phyloP scores from a whole-genome alignment of 2,797 vertebrate species.

The Helicolenus hilgendorfi region DNA sequence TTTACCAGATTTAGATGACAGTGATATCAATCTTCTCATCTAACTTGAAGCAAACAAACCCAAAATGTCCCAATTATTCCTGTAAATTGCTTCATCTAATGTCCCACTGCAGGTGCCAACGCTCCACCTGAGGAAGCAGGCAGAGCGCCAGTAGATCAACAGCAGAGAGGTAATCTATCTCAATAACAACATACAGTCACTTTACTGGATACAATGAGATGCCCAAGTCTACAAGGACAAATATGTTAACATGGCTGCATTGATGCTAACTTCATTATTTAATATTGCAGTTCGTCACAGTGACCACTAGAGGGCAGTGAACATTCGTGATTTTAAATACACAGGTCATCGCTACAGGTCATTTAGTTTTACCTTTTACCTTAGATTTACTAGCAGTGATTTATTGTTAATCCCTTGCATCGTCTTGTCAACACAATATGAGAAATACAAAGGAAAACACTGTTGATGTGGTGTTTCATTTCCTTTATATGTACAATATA shows the following conservation, averaged over 20 bases:
- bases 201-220: background rate
- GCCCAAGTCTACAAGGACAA: background rate
- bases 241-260: background rate
- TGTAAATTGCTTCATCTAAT: background rate
- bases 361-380: no score
- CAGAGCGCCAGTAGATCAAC: background rate
- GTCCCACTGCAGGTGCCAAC: constrained; percentile 20
- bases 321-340: no score
- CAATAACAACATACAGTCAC: background rate
- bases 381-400: no score
- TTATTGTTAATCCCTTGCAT: no score
- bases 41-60: background rate
- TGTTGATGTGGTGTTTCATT: no score
- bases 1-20: background rate
- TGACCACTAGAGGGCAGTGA: no score
- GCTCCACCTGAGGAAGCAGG: background rate
- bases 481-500: no score
- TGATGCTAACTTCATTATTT: no score
- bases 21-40: background rate
- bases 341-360: no score
- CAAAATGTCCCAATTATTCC: background rate
- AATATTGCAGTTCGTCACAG: no score
- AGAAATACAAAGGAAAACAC: no score
- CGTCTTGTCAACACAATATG: no score
- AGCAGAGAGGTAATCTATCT: constrained; percentile 15